phyloP scores from a whole-genome alignment of 2,888 invertebrate species.

The Stenoptilia bipunctidactyla region DNA sequence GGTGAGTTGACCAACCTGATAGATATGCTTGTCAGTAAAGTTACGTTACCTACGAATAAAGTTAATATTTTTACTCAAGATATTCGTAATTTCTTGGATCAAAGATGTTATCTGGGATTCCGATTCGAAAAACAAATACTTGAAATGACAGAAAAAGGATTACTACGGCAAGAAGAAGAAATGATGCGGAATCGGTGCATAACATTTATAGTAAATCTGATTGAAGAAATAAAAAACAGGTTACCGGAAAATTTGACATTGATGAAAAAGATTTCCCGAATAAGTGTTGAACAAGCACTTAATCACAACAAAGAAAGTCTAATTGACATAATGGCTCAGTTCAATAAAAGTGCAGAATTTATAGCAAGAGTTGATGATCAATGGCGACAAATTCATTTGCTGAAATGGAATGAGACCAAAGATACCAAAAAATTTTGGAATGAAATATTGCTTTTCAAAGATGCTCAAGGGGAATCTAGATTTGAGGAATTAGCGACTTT shows the following conservation, averaged over 20 bases:
- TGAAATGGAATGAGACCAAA: slow-evolving; percentile 8
- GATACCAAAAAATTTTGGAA: slow-evolving; percentile 7
- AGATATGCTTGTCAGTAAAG: slow-evolving; percentile 10
- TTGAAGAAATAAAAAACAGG: slow-evolving; percentile 9
- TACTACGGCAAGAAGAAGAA: slow-evolving; percentile 9
- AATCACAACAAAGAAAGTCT: slow-evolving; percentile 8
- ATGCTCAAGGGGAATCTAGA: no score
- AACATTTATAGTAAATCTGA: slow-evolving; percentile 7
- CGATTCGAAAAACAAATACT: slow-evolving; percentile 8
- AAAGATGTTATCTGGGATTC: slow-evolving; percentile 9
- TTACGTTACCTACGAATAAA: slow-evolving; percentile 11
- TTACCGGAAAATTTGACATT: slow-evolving; percentile 7
- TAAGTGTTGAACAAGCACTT: slow-evolving; percentile 9
- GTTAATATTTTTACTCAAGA: slow-evolving; percentile 12
- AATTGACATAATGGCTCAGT: slow-evolving; percentile 7
- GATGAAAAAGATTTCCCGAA: slow-evolving; percentile 7
- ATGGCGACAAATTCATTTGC: no score
- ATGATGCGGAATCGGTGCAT: slow-evolving; percentile 8
- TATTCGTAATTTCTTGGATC: slow-evolving; percentile 8
- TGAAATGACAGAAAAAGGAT: slow-evolving; percentile 8
- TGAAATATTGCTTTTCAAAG: slow-evolving; percentile 10
- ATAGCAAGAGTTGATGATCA: slow-evolving; percentile 8
- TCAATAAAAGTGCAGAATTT: slow-evolving; percentile 5
- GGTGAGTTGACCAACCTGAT: slow-evolving; percentile 11
- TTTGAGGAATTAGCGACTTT: no score